Evolutionary conservation across 2,888 invertebrate species (phyloP), one percentile per base, ranked within the genome.

Genomic region (Spilarctia lutea): DNA sequence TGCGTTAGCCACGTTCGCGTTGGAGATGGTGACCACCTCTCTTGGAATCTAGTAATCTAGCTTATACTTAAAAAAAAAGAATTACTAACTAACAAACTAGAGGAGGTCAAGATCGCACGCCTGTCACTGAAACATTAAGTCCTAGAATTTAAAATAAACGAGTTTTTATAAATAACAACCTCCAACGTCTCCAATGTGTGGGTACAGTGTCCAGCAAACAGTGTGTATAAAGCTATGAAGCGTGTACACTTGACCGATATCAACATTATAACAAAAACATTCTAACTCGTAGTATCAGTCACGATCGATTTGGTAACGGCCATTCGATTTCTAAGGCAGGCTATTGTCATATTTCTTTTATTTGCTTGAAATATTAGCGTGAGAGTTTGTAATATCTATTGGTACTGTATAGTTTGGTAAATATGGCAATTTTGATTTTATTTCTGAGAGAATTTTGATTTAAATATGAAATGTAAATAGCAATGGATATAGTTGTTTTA

Each of bases 201-300:
- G 16, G 27, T 27, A 60, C 6, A 27, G 16, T 16, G 60, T 16
- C 16, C 27, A 63, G 30, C 18, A 7, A 30, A 63, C 6, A 63
- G 18, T 63, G 63, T 30, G 18, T 16, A 30, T 18, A 52, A 48
- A 68, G 42, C 68, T 20, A 33, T 68, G 68, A 27, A 10, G 20
- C 7, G 56, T 13, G 33, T n/a, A 45, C 68, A 68, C 68, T 68
- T 73, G 68, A 63, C 68, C 68, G 30, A 68, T 33, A 73, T 63
- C 30, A 68, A 60, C 65, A 48, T n/a, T 33, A 71, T 13, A 65
- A 71, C 48, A 48, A 45, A 35, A 65, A 70, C 70, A 60, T 60
- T 60, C 63, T 39, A 42, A 39, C 66, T 39, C n/a, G 8, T 27
- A 30, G 63, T 63, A 63, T 63, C 63, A 18, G 63, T 63, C 63